Percentiles rank a stretch among this genome's conserved stretches.
Evolutionary conservation across 2,797 vertebrate genomes (phyloP).

Genomic region (Valencia hispanica): DNA sequence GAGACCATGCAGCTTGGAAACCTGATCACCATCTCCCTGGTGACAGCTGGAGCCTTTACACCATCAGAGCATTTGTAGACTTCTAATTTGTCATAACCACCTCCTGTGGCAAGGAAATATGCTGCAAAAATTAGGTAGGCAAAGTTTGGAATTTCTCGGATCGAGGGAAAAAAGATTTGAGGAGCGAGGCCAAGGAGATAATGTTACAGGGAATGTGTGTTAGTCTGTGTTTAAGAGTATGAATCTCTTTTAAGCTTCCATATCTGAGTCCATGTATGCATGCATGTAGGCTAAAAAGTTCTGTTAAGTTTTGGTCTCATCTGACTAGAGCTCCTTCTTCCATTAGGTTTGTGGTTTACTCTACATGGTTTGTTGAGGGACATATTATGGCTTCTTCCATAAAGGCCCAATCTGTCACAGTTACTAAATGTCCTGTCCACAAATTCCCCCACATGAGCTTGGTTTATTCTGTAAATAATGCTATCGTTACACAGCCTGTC

Average conservation of each 20-base stretch:
- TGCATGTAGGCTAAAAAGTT: too few species aligned
- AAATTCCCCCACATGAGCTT: not conserved
- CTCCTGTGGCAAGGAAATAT: slow-evolving; percentile 99
- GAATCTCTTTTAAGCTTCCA: slow-evolving; percentile 35
- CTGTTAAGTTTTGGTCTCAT: not conserved
- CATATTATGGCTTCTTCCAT: too few species aligned
- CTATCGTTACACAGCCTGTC: not conserved
- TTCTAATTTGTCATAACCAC: slow-evolving; percentile 99
- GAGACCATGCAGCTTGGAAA: slow-evolving; percentile 98
- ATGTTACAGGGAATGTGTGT: not conserved
- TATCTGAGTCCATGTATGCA: slow-evolving; percentile 20
- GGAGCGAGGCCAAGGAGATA: slow-evolving; percentile 23
- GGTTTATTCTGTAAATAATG: not conserved
- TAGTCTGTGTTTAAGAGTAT: not conserved
- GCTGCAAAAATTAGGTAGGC: slow-evolving; percentile 91
- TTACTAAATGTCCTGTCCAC: not conserved
- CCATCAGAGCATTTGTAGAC: slow-evolving; percentile 99
- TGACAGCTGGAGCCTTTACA: slow-evolving; percentile 99
- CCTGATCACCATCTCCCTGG: slow-evolving; percentile 98
- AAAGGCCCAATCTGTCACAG: not conserved
- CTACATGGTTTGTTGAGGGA: too few species aligned
- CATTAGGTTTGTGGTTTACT: too few species aligned
- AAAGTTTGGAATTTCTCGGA: slow-evolving; percentile 78
- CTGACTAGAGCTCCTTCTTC: not conserved
- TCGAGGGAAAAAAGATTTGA: slow-evolving; percentile 15